Conservation (phyloP, 35 echinoderm and acorn worm species). For the Lytechinus variegatus region DNA sequence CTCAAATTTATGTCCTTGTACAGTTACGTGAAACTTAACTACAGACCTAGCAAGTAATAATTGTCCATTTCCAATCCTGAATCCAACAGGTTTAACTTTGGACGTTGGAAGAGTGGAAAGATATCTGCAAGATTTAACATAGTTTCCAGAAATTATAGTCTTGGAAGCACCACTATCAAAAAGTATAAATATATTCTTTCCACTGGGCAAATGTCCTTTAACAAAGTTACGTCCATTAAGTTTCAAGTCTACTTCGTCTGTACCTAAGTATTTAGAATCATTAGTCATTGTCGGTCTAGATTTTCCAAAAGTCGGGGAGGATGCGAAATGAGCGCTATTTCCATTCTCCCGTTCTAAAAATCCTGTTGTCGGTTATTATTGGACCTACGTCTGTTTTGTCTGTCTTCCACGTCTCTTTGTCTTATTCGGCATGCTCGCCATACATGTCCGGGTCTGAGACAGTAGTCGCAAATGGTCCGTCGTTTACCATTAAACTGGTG, state of each 20-base stretch:
- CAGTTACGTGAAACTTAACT: no score
- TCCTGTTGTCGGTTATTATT: background rate
- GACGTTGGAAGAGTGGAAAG: background rate
- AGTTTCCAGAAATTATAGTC: background rate
- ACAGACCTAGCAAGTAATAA: no score
- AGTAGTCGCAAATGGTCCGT: background rate
- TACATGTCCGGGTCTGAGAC: background rate
- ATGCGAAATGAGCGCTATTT: background rate
- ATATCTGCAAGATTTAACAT: background rate
- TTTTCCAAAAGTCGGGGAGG: background rate
- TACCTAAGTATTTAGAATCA: background rate
- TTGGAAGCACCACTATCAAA: slow-evolving; percentile 22
- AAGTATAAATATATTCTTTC: slow-evolving; percentile 22
- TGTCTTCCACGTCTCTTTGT: background rate
- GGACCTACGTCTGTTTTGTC: no score
- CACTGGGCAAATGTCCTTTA: slow-evolving; percentile 16
- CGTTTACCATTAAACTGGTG: background rate
- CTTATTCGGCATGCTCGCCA: background rate
- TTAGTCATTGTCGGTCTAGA: background rate
- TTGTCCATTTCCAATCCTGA: no score
- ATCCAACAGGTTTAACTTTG: background rate
- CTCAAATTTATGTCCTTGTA: no score
- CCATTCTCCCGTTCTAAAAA: background rate
- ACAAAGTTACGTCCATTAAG: background rate
- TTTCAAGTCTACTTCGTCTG: background rate